These are phyloP conservation scores for Podotricha telesiphe DNA, from an alignment of 2,888 invertebrate genomes.

Conservation along the genomic window DNA sequence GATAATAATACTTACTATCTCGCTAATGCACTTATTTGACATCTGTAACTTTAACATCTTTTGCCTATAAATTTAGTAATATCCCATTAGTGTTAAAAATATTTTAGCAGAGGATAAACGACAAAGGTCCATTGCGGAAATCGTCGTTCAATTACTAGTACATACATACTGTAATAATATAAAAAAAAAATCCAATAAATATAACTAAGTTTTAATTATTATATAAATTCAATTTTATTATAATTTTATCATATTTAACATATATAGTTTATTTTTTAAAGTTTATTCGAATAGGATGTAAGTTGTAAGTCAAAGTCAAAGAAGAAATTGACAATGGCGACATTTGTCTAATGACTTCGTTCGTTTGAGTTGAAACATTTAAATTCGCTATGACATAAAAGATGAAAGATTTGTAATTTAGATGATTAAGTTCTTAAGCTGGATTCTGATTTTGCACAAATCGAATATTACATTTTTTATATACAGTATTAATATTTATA, in stretches of 20 bases:
- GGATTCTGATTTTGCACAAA: background rate
- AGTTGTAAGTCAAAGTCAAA: background rate
- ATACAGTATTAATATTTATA: background rate
- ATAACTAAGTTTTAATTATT: background rate
- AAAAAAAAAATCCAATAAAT: background rate
- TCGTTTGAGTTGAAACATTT: slow-evolving; percentile 18
- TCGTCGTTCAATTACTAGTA: background rate
- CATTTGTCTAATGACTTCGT: slow-evolving; percentile 15
- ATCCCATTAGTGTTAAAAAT: background rate
- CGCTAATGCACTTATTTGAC: background rate
- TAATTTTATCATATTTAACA: no score
- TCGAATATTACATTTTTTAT: background rate
- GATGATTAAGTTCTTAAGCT: slow-evolving; percentile 1
- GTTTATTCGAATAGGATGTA: slow-evolving; percentile 5
- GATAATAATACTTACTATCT: background rate
- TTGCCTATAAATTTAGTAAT: background rate
- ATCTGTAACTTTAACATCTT: background rate
- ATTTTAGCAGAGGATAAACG: background rate
- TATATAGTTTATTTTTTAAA: no score
- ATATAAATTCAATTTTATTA: background rate
- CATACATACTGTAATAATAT: background rate
- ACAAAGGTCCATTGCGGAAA: background rate
- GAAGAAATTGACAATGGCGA: slow-evolving; percentile 21
- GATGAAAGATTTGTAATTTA: background rate
- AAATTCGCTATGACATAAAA: slow-evolving; percentile 8